Conservation (phyloP, 1,140 invertebrate genomes). For the Pentalonia nigronervosa region DNA sequence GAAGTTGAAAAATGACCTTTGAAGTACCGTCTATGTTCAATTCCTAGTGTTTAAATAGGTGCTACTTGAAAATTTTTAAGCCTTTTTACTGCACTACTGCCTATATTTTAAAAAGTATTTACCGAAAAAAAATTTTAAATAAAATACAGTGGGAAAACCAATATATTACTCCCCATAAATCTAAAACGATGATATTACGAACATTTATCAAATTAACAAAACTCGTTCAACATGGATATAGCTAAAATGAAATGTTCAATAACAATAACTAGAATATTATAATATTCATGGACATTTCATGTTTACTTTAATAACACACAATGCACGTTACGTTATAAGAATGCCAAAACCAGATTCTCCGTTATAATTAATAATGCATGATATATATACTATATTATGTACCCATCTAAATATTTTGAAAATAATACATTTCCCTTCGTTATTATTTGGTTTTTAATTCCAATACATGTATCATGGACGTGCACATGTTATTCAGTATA, state of each 20-base stretch:
- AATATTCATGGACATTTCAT: conserved; percentile 4
- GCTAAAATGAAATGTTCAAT: neutral
- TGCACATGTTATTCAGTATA: neutral
- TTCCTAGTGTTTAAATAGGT: neutral
- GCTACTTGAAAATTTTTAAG: neutral
- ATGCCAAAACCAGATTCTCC: neutral
- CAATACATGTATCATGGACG: neutral
- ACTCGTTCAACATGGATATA: neutral
- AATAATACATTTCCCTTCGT: neutral
- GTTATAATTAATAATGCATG: neutral
- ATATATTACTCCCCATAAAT: neutral
- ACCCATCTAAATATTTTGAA: conserved; percentile 12
- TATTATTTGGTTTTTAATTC: neutral
- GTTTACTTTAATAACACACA: conserved; percentile 6
- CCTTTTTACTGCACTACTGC: neutral
- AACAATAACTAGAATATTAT: neutral
- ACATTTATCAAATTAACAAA: neutral
- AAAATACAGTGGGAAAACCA: neutral
- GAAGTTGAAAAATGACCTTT: neutral
- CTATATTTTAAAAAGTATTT: neutral
- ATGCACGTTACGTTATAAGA: neutral
- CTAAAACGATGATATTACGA: neutral
- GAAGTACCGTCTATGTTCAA: neutral
- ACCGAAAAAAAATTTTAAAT: neutral
- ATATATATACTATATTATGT: neutral